A percentile compares a stretch with the other conserved stretches of the same genome.
Conservation (phyloP, 2,113 vertebrate genomes). For the Spea multiplicata region DNA sequence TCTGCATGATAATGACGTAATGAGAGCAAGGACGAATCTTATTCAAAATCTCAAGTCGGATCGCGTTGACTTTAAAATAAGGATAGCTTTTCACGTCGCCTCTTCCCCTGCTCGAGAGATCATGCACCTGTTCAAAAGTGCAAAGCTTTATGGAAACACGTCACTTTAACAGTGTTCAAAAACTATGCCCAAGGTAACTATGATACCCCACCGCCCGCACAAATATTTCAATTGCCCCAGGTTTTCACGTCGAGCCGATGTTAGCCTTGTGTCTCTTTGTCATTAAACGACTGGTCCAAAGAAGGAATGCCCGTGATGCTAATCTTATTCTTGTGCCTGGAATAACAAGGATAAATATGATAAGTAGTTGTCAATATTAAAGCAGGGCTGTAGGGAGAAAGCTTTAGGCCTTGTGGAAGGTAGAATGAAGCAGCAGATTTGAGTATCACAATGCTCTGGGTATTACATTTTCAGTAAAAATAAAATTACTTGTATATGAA, state of each 20-base stretch:
- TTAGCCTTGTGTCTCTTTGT: constrained; percentile 26
- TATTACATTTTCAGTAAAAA: constrained; percentile 87
- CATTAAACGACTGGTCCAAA: constrained; percentile 57
- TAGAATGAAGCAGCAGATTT: constrained; percentile 91
- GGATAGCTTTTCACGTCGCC: no score
- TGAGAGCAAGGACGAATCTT: no score
- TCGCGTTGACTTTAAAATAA: no score
- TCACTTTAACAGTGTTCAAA: no score
- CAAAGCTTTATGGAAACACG: no score
- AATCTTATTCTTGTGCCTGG: constrained; percentile 73
- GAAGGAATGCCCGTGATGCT: constrained; percentile 58
- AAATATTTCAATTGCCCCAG: constrained; percentile 50
- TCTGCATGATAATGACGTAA: no score
- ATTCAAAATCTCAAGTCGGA: no score
- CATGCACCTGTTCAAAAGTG: no score
- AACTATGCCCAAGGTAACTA: no score
- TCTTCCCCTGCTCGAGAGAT: no score
- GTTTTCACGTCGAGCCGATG: constrained; percentile 22
- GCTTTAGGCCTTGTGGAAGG: constrained; percentile 85
- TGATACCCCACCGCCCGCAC: no score
- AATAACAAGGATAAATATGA: constrained; percentile 75
- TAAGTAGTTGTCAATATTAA: constrained; percentile 90
- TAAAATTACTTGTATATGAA: constrained; percentile 98
- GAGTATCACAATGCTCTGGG: constrained; percentile 78
- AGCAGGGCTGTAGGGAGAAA: constrained; percentile 82